Percentiles rank a stretch among this genome's conserved stretches.
Evolutionary conservation across 1,140 invertebrate genomes (phyloP).

Genomic region (Heliconius hewitsoni): DNA sequence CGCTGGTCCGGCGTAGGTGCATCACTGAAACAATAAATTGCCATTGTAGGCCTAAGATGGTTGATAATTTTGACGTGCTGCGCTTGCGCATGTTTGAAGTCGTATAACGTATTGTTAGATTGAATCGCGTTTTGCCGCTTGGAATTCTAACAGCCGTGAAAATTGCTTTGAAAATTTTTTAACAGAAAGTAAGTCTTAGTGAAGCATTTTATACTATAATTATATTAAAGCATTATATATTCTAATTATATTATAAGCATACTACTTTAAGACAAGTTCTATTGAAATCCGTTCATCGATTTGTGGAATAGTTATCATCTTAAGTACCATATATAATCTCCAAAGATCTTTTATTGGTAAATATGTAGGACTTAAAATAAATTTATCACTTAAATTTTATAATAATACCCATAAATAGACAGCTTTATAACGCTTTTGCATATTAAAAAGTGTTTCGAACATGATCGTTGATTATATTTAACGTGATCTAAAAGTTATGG

Average conservation of each 20-base stretch:
- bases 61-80: slow-evolving; percentile 61
- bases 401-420: slow-evolving; percentile 24
- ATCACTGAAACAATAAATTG: slow-evolving; percentile 62
- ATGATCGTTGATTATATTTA: slow-evolving; percentile 37
- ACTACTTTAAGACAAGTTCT: background rate
- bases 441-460: slow-evolving; percentile 36
- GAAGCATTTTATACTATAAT: too few relatives aligned
- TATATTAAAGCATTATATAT: too few relatives aligned
- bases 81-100: slow-evolving; percentile 39
- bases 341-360: background rate
- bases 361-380: background rate
- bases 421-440: slow-evolving; percentile 20
- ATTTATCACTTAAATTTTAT: slow-evolving; percentile 1
- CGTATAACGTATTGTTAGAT: slow-evolving; percentile 22
- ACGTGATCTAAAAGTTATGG: slow-evolving; percentile 40
- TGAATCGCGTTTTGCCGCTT: background rate
- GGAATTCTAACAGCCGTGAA: background rate
- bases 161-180: too few relatives aligned
- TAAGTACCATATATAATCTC: background rate
- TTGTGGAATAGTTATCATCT: background rate
- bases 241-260: background rate
- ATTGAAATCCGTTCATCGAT: background rate
- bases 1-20: slow-evolving; percentile 53
- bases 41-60: slow-evolving; percentile 54
- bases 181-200: too few relatives aligned